Evolutionary conservation across 2,113 vertebrate genomes (phyloP), one percentile per base, ranked within the genome.

Genomic region (Microtus pennsylvanicus): DNA sequence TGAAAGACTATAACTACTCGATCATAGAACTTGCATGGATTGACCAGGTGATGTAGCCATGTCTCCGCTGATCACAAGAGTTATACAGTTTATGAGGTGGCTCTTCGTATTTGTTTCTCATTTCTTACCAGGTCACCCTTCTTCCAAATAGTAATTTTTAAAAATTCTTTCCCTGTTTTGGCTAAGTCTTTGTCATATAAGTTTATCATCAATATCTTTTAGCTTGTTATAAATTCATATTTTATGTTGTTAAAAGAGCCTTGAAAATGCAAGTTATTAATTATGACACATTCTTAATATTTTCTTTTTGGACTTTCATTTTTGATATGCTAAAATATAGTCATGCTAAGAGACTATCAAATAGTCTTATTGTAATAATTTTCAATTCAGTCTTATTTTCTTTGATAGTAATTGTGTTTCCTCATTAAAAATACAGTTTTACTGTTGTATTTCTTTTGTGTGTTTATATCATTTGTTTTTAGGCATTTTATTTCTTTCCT

Each of bases 301-400:
- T 89, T 61, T 42, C 87, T 85, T 82, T 78, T 70, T 47, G 80
- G n/a, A 52, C 45, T 45, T 89, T n/a, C 21, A 33, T 50, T 93
- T 96, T 94, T 94, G 52, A 87, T 95, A 96, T 63, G 52, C 72
- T 95, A 77, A 91, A 93, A 61, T 50, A 47, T 5, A 95, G 22
- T 30, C 77, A 77, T 42, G 75, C 38, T 47, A 82, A 93, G 38
- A 78, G 90, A 89, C 87, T 94, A 74, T 80, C 90, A 97, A 87
- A 77, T 19, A 92, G 38, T n/a, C 82, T 95, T 80, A n/a, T 74
- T 88, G 75, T 86, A 94, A 82, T 95, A 74, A 58, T 91, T 94
- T 96, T 89, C 70, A 89, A 91, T 96, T 89, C 69, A 58, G 47
- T 7, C 69, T 87, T 22, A 93, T 95, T 89, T 96, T 94, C 89